These are phyloP conservation scores for Actenoides hombroni DNA, from an alignment of 2,113 vertebrate species.

Conservation along the genomic window DNA sequence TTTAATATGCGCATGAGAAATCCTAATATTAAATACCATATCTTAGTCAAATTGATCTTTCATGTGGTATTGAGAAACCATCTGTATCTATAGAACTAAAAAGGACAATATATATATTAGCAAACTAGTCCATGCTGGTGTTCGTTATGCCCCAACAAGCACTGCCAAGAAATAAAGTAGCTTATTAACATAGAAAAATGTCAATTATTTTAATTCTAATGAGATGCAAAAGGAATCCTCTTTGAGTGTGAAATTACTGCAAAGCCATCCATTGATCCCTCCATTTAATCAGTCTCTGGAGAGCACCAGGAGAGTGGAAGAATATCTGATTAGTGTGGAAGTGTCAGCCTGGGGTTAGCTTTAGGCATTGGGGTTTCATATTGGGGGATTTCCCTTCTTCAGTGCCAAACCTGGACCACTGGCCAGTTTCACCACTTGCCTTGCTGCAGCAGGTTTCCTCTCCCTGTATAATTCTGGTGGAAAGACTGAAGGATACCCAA, in stretches of 20 bases:
- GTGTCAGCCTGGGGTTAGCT: neutral
- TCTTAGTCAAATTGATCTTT: slow-evolving; percentile 53
- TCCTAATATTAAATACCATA: slow-evolving; percentile 28
- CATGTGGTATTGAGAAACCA: neutral
- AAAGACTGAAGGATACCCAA: neutral
- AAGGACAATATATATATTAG: neutral
- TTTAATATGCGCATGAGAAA: slow-evolving; percentile 48
- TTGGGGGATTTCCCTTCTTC: neutral
- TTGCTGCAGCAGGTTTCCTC: neutral
- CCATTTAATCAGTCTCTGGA: slow-evolving; percentile 38
- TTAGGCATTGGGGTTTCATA: neutral
- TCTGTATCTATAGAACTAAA: neutral
- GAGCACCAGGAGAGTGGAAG: neutral
- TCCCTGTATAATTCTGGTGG: neutral
- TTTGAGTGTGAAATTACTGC: slow-evolving; percentile 35
- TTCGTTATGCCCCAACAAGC: neutral
- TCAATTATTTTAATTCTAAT: slow-evolving; percentile 43
- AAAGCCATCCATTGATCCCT: slow-evolving; percentile 34
- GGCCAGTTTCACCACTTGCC: neutral
- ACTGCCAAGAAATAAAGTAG: neutral
- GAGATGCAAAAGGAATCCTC: slow-evolving; percentile 1
- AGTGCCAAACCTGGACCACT: neutral
- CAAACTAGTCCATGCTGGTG: neutral
- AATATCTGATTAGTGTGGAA: neutral
- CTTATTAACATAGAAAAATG: slow-evolving; percentile 50